These are phyloP conservation scores for Philypnodon macrostomus DNA, from an alignment of 2,797 vertebrate genomes.

Conservation along the genomic window DNA sequence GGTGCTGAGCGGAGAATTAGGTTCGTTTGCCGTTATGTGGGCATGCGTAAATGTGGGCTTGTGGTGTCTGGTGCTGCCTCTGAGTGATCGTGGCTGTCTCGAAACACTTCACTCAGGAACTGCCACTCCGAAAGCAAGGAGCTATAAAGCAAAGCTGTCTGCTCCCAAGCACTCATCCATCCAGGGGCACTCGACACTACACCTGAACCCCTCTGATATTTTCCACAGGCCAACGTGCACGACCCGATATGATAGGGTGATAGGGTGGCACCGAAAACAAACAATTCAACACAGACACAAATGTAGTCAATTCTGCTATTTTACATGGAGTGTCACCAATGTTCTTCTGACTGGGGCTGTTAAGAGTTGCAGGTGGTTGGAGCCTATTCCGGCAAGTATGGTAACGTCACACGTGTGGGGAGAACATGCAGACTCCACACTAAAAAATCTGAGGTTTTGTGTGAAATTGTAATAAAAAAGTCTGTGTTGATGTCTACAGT, in stretches of 20 bases:
- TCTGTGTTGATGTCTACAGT: too few relatives aligned
- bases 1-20: neutral
- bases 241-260: constrained; percentile 41
- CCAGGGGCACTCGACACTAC: constrained; percentile 43
- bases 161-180: constrained; percentile 61
- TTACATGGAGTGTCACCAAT: constrained; percentile 1
- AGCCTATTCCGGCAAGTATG: neutral
- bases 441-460: too few relatives aligned
- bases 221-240: constrained; percentile 36
- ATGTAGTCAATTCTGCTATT: constrained; percentile 16
- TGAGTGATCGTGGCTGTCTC: constrained; percentile 53
- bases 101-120: constrained; percentile 59
- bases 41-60: constrained; percentile 5
- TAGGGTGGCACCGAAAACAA: constrained; percentile 23
- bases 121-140: constrained; percentile 64
- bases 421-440: too few relatives aligned
- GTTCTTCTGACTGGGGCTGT: too few relatives aligned
- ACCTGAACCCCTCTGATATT: constrained; percentile 56
- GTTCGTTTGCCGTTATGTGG: neutral
- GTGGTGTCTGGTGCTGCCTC: constrained; percentile 36
- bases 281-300: constrained; percentile 22
- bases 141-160: constrained; percentile 66
- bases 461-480: too few relatives aligned
- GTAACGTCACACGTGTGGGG: too few relatives aligned
- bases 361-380: too few relatives aligned